phyloP scores from a whole-genome alignment of 2,888 invertebrate species.

The Ectemnius lituratus region DNA sequence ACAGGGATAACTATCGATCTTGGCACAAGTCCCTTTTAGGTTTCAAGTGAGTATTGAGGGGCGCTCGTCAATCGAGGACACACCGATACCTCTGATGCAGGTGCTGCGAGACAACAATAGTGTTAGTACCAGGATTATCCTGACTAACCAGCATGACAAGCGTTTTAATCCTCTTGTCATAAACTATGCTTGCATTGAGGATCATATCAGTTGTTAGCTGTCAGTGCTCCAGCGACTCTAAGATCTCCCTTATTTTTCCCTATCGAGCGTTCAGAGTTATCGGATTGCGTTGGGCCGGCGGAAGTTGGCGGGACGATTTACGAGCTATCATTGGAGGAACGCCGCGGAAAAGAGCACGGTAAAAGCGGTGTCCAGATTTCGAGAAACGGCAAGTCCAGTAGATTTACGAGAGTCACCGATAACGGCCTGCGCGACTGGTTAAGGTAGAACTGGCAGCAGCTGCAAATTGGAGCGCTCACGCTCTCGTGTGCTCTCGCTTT shows the following conservation, averaged over 20 bases:
- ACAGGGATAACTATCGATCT: neutral
- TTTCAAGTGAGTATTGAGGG: neutral
- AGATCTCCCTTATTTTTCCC: neutral
- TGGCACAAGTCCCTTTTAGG: conserved; percentile 3
- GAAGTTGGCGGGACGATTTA: neutral
- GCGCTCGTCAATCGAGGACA: neutral
- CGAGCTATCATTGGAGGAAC: conserved; percentile 7
- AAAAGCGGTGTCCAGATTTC: neutral
- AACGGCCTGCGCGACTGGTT: neutral
- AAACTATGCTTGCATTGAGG: neutral
- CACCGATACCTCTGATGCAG: neutral
- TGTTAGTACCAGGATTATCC: neutral
- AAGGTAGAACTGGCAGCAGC: conserved; percentile 7
- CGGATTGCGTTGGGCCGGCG: neutral
- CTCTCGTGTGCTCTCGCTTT: neutral
- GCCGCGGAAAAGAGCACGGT: conserved; percentile 1
- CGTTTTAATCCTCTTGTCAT: neutral
- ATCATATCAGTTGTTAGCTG: neutral
- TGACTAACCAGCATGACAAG: too few relatives aligned
- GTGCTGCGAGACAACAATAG: neutral
- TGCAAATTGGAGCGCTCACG: conserved; percentile 7
- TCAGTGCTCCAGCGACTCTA: neutral
- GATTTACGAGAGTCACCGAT: conserved; percentile 3
- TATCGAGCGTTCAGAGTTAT: neutral
- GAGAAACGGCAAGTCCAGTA: conserved; percentile 2